phyloP scores from a whole-genome alignment of 1,140 invertebrate genomes.

The Calephelis nemesis region DNA sequence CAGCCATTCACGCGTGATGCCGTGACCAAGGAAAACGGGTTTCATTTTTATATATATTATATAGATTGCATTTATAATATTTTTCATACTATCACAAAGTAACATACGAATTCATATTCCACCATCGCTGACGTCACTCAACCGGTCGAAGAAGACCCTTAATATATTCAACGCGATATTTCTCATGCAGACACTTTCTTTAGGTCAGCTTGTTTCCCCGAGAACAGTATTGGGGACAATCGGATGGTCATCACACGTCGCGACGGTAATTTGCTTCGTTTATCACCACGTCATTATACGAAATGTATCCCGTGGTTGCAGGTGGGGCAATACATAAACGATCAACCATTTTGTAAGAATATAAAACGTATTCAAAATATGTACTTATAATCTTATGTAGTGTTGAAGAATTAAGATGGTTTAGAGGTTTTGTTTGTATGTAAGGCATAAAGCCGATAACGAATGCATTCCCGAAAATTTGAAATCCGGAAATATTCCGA shows the following conservation, averaged over 20 bases:
- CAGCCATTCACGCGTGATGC: too few species aligned
- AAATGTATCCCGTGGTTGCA: conserved; percentile 5
- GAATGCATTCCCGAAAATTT: not conserved
- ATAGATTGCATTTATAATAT: too few species aligned
- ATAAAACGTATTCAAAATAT: not conserved
- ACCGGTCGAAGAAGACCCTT: not conserved
- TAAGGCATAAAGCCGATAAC: not conserved
- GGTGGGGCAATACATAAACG: conserved; percentile 18
- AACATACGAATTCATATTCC: not conserved
- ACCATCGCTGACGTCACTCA: not conserved
- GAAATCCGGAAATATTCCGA: conserved; percentile 2
- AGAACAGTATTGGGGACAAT: not conserved
- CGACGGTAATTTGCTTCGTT: conserved; percentile 11
- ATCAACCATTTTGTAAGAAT: not conserved
- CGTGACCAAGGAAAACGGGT: too few species aligned
- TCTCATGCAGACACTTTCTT: conserved; percentile 5
- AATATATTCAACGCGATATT: conserved; percentile 6
- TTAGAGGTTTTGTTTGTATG: too few species aligned
- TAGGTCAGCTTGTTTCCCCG: not conserved
- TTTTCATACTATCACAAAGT: too few species aligned
- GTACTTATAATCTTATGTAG: too few species aligned
- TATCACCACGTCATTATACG: conserved; percentile 10
- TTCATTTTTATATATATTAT: too few species aligned
- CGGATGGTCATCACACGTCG: conserved; percentile 4
- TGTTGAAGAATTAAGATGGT: too few species aligned